These are phyloP conservation scores for Scomber japonicus DNA, from an alignment of 2,113 vertebrate species.

Conservation along the genomic window DNA sequence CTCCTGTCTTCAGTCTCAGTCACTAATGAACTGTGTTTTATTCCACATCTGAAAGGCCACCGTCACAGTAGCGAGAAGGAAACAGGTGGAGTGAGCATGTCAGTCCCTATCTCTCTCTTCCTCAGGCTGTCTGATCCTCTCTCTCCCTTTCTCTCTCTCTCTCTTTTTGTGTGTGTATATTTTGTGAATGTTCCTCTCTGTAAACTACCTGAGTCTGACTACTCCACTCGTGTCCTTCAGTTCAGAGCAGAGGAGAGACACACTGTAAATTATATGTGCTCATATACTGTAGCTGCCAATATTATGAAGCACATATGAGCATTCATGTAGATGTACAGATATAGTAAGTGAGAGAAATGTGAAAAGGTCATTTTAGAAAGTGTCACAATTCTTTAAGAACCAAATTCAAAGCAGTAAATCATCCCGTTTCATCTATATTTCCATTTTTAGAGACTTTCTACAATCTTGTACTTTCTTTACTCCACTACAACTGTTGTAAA, in stretches of 20 bases:
- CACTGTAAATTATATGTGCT: background rate
- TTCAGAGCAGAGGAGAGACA: background rate
- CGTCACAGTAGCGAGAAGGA: slow-evolving; percentile 4
- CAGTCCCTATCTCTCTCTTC: background rate
- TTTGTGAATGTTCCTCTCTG: background rate
- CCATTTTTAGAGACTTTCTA: too few species aligned
- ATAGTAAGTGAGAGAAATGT: too few species aligned
- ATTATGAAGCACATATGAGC: too few species aligned
- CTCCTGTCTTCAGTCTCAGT: background rate
- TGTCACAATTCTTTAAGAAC: too few species aligned
- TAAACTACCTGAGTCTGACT: background rate
- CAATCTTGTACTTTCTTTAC: too few species aligned
- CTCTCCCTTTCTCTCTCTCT: too few species aligned
- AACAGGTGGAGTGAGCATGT: slow-evolving; percentile 36
- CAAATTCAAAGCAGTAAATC: too few species aligned
- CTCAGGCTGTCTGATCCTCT: background rate
- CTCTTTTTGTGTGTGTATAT: too few species aligned
- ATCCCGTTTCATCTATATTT: too few species aligned
- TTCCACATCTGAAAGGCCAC: slow-evolving; percentile 46
- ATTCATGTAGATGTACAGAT: too few species aligned
- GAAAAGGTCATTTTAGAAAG: too few species aligned
- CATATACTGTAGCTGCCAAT: background rate
- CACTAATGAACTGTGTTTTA: slow-evolving; percentile 42
- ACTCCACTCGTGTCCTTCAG: background rate
- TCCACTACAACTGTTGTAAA: too few species aligned